A percentile compares a stretch with the other conserved stretches of the same genome.
phyloP scores from a whole-genome alignment of 2,113 vertebrate genomes.

The Manacus vitellinus region DNA sequence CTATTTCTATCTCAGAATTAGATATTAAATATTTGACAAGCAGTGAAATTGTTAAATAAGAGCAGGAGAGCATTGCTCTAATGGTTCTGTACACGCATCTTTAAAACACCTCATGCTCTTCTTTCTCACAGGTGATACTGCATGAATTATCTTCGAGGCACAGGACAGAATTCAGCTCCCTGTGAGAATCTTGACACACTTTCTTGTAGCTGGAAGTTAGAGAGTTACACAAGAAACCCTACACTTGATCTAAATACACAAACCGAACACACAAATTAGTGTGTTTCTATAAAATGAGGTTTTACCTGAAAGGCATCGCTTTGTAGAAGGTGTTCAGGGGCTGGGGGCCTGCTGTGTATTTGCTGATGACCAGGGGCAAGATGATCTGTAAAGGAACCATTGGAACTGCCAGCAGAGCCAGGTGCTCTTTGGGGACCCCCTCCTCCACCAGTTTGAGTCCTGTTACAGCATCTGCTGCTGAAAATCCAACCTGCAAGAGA shows the following conservation, averaged over 20 bases:
- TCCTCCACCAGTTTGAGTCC: slow-evolving; percentile 95
- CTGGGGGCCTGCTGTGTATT: slow-evolving; percentile 93
- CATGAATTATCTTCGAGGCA: neutral
- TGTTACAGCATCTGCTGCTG: slow-evolving; percentile 94
- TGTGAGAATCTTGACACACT: neutral
- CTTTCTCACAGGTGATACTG: neutral
- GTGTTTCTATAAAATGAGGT: rapidly evolving
- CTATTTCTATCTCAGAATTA: neutral
- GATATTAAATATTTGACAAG: neutral
- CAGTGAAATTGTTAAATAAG: neutral
- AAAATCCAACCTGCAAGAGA: slow-evolving; percentile 89
- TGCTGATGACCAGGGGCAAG: slow-evolving; percentile 93
- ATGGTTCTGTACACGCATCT: neutral
- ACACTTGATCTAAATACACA: neutral
- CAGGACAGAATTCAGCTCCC: neutral
- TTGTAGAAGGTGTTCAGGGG: slow-evolving; percentile 93
- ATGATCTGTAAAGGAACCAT: slow-evolving; percentile 98
- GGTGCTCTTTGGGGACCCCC: slow-evolving; percentile 94
- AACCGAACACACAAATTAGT: rapidly evolving
- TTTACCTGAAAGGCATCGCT: slow-evolving; percentile 94
- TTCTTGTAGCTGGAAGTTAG: neutral
- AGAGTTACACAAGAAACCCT: neutral
- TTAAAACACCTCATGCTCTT: neutral
- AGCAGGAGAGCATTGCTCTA: neutral
- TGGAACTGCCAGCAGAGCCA: slow-evolving; percentile 93